Percentiles rank a stretch among this genome's conserved stretches.
These are phyloP conservation scores for Ichneumoninae sp. DNA, from an alignment of 2,888 invertebrate species.

Conservation along the genomic window DNA sequence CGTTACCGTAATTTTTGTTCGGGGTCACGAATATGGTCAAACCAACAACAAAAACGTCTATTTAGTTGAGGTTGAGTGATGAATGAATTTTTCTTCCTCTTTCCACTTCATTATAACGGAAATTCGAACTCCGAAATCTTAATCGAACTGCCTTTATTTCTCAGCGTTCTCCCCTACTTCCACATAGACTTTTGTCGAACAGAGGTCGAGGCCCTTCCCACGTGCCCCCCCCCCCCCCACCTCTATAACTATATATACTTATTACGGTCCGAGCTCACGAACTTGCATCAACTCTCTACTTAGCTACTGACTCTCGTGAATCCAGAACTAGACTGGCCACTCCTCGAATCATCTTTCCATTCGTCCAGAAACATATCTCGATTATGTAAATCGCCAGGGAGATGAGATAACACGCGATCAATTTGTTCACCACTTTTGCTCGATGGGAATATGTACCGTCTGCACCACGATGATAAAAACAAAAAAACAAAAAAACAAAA, in stretches of 20 bases:
- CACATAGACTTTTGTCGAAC: neutral
- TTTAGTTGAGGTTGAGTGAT: too few species aligned
- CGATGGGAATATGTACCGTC: slow-evolving; percentile 69
- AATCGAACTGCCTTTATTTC: neutral
- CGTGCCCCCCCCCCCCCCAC: slow-evolving; percentile 4
- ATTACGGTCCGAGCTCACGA: slow-evolving; percentile 32
- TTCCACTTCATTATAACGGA: too few species aligned
- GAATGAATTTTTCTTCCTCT: too few species aligned
- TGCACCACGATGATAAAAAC: slow-evolving; percentile 54
- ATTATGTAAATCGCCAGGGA: slow-evolving; percentile 72
- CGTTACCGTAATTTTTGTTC: too few species aligned
- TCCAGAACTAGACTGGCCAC: slow-evolving; percentile 65
- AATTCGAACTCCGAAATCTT: neutral
- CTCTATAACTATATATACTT: slow-evolving; percentile 12
- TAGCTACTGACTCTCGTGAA: slow-evolving; percentile 66
- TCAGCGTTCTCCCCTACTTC: neutral
- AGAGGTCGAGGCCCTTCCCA: slow-evolving; percentile 35
- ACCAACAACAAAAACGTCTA: too few species aligned
- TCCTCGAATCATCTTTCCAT: slow-evolving; percentile 68
- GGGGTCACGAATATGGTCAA: too few species aligned
- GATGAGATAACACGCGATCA: slow-evolving; percentile 73
- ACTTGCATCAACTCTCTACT: slow-evolving; percentile 34
- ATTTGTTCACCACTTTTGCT: slow-evolving; percentile 70
- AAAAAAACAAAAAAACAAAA: neutral
- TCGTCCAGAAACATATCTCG: slow-evolving; percentile 70